Conservation (phyloP, 1,140 invertebrate genomes). For the Leptinotarsa defecta region DNA sequence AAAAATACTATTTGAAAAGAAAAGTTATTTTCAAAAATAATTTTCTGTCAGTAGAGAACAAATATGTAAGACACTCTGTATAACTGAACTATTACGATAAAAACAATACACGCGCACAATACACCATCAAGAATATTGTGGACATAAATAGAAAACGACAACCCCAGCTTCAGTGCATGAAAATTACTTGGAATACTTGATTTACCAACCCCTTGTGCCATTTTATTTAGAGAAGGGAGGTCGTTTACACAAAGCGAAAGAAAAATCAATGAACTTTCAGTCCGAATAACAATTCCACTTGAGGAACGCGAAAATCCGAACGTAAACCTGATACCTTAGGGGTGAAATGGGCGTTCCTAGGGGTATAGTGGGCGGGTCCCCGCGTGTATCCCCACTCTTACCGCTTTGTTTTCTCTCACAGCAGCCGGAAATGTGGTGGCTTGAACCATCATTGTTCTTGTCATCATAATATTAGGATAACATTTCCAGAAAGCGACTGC, state of each 20-base stretch:
- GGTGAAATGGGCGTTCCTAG: slow-evolving; percentile 46
- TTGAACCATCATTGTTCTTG: slow-evolving; percentile 58
- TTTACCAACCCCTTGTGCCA: background rate
- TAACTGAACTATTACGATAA: too few species aligned
- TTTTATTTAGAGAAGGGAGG: slow-evolving; percentile 16
- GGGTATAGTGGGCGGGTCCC: slow-evolving; percentile 28
- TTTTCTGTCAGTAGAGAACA: too few species aligned
- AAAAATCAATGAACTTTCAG: slow-evolving; percentile 48
- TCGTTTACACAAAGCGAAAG: slow-evolving; percentile 28
- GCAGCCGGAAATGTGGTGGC: slow-evolving; percentile 56
- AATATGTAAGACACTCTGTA: too few species aligned
- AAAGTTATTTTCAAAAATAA: too few species aligned
- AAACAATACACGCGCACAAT: too few species aligned
- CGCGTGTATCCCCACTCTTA: slow-evolving; percentile 39
- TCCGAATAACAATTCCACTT: slow-evolving; percentile 47
- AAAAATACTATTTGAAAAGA: too few species aligned
- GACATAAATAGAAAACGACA: too few species aligned
- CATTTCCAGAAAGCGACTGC: slow-evolving; percentile 47
- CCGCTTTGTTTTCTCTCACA: slow-evolving; percentile 56
- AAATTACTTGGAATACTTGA: slow-evolving; percentile 6
- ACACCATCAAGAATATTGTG: too few species aligned
- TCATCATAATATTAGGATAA: slow-evolving; percentile 58
- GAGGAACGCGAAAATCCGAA: slow-evolving; percentile 46
- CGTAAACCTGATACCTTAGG: slow-evolving; percentile 38
- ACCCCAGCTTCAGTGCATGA: too few species aligned